Evolutionary conservation across 2,888 invertebrate genomes (phyloP).

Genomic region (Anticlea derivata): DNA sequence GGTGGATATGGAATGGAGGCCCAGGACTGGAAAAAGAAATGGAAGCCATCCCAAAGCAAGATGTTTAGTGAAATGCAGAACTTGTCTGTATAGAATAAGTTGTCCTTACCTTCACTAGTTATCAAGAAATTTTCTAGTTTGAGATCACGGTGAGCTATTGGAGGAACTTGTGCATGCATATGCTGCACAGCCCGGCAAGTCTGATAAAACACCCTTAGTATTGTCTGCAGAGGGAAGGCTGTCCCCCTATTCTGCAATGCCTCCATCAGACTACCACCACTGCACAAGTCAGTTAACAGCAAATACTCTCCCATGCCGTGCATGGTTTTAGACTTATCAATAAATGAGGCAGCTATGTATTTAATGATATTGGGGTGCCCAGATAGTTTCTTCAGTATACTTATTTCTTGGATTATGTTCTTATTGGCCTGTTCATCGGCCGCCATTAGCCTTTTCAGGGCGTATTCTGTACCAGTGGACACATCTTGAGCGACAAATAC

Average conservation of each 20-base stretch:
- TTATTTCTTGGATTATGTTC: slow-evolving; percentile 92
- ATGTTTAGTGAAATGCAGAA: no score
- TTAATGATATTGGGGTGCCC: slow-evolving; percentile 97
- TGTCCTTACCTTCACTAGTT: slow-evolving; percentile 87
- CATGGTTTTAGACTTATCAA: slow-evolving; percentile 90
- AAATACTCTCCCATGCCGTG: slow-evolving; percentile 95
- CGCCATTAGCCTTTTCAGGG: slow-evolving; percentile 94
- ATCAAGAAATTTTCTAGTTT: slow-evolving; percentile 98
- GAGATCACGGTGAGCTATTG: slow-evolving; percentile 97
- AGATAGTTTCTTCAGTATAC: slow-evolving; percentile 92
- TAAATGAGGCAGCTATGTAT: slow-evolving; percentile 92
- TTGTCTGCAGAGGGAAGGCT: slow-evolving; percentile 86
- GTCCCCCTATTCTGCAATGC: slow-evolving; percentile 84
- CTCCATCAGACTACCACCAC: slow-evolving; percentile 90
- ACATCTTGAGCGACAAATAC: slow-evolving; percentile 97
- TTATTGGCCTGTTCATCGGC: slow-evolving; percentile 92
- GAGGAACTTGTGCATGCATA: slow-evolving; percentile 95
- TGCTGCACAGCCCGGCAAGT: slow-evolving; percentile 95
- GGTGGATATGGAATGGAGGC: no score
- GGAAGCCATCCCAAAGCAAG: no score
- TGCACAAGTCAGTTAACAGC: slow-evolving; percentile 95
- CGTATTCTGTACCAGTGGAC: slow-evolving; percentile 93
- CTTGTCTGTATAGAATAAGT: slow-evolving; percentile 8
- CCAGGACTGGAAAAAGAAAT: no score
- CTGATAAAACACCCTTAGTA: slow-evolving; percentile 95